A percentile compares a stretch with the other conserved stretches of the same genome.
Conservation (phyloP, 2,888 invertebrate genomes). For the Phyllotreta cruciferae region DNA sequence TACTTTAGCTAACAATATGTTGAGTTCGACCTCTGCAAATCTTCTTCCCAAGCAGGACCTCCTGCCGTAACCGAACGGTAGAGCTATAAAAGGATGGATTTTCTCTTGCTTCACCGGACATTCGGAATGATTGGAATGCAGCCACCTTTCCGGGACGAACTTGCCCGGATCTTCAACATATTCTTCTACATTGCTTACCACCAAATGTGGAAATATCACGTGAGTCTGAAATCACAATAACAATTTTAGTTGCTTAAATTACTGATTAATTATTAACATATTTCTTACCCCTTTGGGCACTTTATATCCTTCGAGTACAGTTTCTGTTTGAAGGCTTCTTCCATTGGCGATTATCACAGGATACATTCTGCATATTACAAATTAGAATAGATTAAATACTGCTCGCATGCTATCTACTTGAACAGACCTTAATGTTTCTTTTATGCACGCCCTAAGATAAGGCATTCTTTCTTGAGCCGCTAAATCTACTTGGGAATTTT, state of each 20-base stretch:
- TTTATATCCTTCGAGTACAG: slow-evolving; percentile 77
- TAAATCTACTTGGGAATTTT: slow-evolving; percentile 65
- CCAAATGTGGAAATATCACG: slow-evolving; percentile 80
- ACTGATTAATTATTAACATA: not conserved
- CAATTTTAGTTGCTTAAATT: not conserved
- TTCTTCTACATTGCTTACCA: slow-evolving; percentile 74
- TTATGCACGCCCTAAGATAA: slow-evolving; percentile 78
- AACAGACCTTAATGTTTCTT: slow-evolving; percentile 74
- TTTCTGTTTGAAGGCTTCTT: slow-evolving; percentile 76
- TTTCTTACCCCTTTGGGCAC: slow-evolving; percentile 78
- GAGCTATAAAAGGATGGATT: slow-evolving; percentile 77
- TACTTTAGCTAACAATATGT: slow-evolving; percentile 77
- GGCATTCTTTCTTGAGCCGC: slow-evolving; percentile 70
- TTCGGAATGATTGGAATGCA: slow-evolving; percentile 60
- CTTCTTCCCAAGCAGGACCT: slow-evolving; percentile 80
- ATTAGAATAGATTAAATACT: not conserved
- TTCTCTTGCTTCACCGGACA: slow-evolving; percentile 60
- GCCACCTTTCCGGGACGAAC: slow-evolving; percentile 81
- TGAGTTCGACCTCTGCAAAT: slow-evolving; percentile 82
- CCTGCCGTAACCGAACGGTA: slow-evolving; percentile 80
- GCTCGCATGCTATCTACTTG: not conserved
- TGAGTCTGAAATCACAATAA: slow-evolving; percentile 68
- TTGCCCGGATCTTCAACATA: slow-evolving; percentile 75
- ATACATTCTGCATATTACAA: slow-evolving; percentile 67
- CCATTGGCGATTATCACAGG: slow-evolving; percentile 85